These are phyloP conservation scores for Phaethornis superciliosus DNA, from an alignment of 2,113 vertebrate genomes.

Conservation along the genomic window DNA sequence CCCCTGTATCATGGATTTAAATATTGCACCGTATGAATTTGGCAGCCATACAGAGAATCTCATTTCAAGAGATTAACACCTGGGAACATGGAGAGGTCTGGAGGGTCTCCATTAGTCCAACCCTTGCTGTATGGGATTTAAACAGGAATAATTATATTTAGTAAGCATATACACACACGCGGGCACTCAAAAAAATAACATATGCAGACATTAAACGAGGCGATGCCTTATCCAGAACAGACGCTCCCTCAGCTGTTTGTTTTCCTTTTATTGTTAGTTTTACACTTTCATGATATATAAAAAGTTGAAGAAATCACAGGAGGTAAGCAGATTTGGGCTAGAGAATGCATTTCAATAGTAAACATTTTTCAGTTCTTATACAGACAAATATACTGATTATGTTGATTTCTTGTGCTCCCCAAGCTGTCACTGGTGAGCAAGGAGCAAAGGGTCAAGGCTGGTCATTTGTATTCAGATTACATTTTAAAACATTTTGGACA, in stretches of 20 bases:
- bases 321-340: slow-evolving; percentile 18
- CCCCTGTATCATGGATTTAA: slow-evolving; percentile 34
- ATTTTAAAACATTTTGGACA: neutral
- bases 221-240: slow-evolving; percentile 38
- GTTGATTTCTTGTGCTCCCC: neutral
- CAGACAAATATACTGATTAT: slow-evolving; percentile 4
- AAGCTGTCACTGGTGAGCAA: slow-evolving; percentile 18
- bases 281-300: slow-evolving; percentile 49
- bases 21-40: slow-evolving; percentile 5
- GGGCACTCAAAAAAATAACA: neutral
- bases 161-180: neutral
- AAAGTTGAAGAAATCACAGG: slow-evolving; percentile 48
- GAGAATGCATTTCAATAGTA: slow-evolving; percentile 17
- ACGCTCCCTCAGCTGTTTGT: slow-evolving; percentile 30
- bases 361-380: slow-evolving; percentile 27
- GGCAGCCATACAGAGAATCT: slow-evolving; percentile 43
- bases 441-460: neutral
- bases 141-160: slow-evolving; percentile 22
- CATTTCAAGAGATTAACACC: slow-evolving; percentile 67
- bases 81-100: slow-evolving; percentile 4
- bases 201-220: neutral
- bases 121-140: slow-evolving; percentile 7
- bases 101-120: neutral
- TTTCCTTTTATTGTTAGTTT: slow-evolving; percentile 60
- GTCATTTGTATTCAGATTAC: neutral